Conservation (phyloP, 2,888 invertebrate species). For the Eupithecia centaureata region DNA sequence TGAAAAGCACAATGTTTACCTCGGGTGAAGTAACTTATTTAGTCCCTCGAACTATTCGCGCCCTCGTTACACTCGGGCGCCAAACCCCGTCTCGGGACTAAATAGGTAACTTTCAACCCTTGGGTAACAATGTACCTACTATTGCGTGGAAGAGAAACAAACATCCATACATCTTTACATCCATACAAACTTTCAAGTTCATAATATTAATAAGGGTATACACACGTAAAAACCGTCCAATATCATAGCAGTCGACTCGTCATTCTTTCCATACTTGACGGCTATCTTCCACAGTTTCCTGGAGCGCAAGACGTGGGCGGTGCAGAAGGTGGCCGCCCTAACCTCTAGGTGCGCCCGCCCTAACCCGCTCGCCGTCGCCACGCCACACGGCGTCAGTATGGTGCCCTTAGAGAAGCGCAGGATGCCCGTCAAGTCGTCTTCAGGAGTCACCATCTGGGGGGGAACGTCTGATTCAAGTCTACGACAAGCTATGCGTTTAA, state of each 20-base stretch:
- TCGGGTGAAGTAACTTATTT: too few species aligned
- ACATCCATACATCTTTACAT: too few species aligned
- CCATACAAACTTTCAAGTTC: too few species aligned
- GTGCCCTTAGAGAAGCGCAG: constrained; percentile 71
- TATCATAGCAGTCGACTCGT: constrained; percentile 53
- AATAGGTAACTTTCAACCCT: too few species aligned
- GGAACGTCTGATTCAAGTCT: too few species aligned
- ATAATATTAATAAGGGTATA: not conserved
- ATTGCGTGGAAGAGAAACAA: too few species aligned
- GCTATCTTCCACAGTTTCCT: constrained; percentile 62
- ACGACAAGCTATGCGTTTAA: too few species aligned
- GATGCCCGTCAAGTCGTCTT: constrained; percentile 70
- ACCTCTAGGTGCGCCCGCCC: constrained; percentile 61
- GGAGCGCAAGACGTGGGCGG: constrained; percentile 62
- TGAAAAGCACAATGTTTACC: too few species aligned
- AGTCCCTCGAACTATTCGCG: too few species aligned
- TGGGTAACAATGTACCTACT: too few species aligned
- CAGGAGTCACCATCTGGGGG: constrained; percentile 71
- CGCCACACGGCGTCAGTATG: constrained; percentile 58
- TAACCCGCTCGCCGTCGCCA: constrained; percentile 54
- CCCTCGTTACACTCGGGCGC: too few species aligned
- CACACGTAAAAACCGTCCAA: constrained; percentile 57
- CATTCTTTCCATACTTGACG: constrained; percentile 54
- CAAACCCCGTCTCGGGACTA: too few species aligned
- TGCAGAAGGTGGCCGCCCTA: constrained; percentile 73